A percentile compares a stretch with the other conserved stretches of the same genome.
Evolutionary conservation across 35 echinoderm and acorn worm species (phyloP).

Genomic region (Heliocidaris erythrogramma): DNA sequence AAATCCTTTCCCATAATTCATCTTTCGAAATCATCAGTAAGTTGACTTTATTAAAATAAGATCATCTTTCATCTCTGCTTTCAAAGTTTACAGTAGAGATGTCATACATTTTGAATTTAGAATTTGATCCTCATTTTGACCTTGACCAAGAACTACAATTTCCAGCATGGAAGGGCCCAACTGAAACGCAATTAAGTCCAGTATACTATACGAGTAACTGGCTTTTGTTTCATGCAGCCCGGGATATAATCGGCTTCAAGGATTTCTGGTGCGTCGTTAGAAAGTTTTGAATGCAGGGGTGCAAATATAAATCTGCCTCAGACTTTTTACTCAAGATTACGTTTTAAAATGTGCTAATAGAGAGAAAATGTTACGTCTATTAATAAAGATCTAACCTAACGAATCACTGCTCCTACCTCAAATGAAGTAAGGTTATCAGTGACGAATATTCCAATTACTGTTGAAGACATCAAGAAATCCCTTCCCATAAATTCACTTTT

Average conservation of each 20-base stretch:
- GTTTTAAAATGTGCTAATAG: too few relatives aligned
- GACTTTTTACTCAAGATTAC: too few relatives aligned
- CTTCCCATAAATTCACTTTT: not conserved
- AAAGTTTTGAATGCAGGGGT: too few relatives aligned
- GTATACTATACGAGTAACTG: too few relatives aligned
- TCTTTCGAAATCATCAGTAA: not conserved
- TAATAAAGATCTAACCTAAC: not conserved
- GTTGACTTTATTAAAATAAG: not conserved
- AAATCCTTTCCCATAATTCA: not conserved
- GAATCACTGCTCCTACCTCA: not conserved
- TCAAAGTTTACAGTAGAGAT: not conserved
- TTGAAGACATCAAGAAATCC: not conserved
- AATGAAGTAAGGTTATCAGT: not conserved
- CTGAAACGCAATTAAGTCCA: too few relatives aligned
- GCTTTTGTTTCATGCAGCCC: too few relatives aligned
- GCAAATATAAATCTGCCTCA: too few relatives aligned
- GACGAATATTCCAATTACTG: conserved; percentile 17
- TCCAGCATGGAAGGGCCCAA: too few relatives aligned
- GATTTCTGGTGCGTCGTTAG: too few relatives aligned
- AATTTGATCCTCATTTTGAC: not conserved
- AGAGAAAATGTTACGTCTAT: not conserved
- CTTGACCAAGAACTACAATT: not conserved
- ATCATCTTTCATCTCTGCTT: not conserved
- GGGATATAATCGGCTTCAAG: too few relatives aligned
- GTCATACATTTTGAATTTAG: not conserved